Evolutionary conservation across 2,797 vertebrate genomes (phyloP).

Genomic region (Coilia nasus): DNA sequence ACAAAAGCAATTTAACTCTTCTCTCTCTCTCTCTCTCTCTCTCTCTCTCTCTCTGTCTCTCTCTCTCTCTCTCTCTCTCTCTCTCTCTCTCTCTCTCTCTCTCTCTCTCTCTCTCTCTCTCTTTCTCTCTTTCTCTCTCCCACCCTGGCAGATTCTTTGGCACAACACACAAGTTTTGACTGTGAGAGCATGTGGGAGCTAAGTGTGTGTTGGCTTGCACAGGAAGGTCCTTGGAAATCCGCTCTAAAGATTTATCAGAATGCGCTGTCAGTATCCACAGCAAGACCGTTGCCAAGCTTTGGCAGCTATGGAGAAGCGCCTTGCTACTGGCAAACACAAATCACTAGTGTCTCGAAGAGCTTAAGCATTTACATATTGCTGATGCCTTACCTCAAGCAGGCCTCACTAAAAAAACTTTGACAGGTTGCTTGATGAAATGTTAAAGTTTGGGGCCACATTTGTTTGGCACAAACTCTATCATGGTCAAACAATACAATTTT

Average conservation of each 20-base stretch:
- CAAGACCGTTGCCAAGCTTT: not conserved
- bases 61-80: slow-evolving; percentile 42
- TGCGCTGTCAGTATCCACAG: slow-evolving; percentile 18
- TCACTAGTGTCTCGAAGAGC: slow-evolving; percentile 15
- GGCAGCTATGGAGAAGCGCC: not conserved
- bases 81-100: slow-evolving; percentile 46
- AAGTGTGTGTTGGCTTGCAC: slow-evolving; percentile 5
- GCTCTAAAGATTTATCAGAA: slow-evolving; percentile 17
- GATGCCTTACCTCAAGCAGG: not conserved
- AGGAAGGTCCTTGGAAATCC: slow-evolving; percentile 14
- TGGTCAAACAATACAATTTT: slow-evolving; percentile 9
- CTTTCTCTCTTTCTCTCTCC: slow-evolving; percentile 43
- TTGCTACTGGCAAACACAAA: not conserved
- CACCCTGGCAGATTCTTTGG: slow-evolving; percentile 52
- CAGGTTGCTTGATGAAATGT: not conserved
- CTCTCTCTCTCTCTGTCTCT: too few species aligned
- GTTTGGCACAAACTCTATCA: not conserved
- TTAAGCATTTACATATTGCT: slow-evolving; percentile 18
- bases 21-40: not conserved
- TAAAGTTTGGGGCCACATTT: not conserved
- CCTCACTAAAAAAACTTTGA: slow-evolving; percentile 7
- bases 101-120: not conserved
- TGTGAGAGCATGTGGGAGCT: slow-evolving; percentile 7
- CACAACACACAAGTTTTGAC: slow-evolving; percentile 25
- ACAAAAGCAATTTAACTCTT: slow-evolving; percentile 40